phyloP scores from a whole-genome alignment of 2,797 vertebrate species.

The Garrulus glandarius region DNA sequence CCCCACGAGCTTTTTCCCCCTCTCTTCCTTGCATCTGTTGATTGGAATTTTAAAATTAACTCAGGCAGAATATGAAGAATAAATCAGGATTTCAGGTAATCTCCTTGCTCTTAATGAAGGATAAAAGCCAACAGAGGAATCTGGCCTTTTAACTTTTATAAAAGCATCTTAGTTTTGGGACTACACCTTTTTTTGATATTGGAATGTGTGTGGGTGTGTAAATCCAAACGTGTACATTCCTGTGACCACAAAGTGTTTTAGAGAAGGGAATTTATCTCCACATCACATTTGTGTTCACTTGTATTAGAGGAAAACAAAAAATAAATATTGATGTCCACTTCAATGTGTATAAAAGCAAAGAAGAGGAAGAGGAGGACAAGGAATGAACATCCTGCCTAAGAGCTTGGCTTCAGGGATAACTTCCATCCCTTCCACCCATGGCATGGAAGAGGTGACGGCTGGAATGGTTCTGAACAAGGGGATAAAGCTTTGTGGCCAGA shows the following conservation, averaged over 20 bases:
- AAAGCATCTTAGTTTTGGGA: constrained; percentile 45
- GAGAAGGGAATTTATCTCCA: constrained; percentile 17
- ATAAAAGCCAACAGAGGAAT: constrained; percentile 64
- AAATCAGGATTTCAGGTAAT: constrained; percentile 59
- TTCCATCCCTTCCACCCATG: neutral
- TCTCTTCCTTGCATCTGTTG: constrained; percentile 42
- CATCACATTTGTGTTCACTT: constrained; percentile 34
- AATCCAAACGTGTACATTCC: constrained; percentile 2
- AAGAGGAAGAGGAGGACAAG: constrained; percentile 16
- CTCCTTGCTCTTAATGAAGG: constrained; percentile 58
- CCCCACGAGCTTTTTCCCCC: neutral
- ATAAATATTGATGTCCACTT: neutral
- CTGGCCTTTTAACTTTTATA: constrained; percentile 49
- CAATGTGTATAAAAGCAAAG: neutral
- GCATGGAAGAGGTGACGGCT: neutral
- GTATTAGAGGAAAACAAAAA: constrained; percentile 12
- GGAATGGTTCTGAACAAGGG: neutral
- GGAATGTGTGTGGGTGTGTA: constrained; percentile 18
- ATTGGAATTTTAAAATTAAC: constrained; percentile 57
- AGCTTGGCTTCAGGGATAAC: neutral
- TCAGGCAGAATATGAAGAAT: constrained; percentile 58
- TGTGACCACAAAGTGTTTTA: constrained; percentile 32
- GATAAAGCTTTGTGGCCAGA: neutral
- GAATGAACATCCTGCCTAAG: neutral
- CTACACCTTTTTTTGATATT: neutral